These are phyloP conservation scores for Pluvialis apricaria DNA, from an alignment of 2,113 vertebrate genomes.

Conservation along the genomic window DNA sequence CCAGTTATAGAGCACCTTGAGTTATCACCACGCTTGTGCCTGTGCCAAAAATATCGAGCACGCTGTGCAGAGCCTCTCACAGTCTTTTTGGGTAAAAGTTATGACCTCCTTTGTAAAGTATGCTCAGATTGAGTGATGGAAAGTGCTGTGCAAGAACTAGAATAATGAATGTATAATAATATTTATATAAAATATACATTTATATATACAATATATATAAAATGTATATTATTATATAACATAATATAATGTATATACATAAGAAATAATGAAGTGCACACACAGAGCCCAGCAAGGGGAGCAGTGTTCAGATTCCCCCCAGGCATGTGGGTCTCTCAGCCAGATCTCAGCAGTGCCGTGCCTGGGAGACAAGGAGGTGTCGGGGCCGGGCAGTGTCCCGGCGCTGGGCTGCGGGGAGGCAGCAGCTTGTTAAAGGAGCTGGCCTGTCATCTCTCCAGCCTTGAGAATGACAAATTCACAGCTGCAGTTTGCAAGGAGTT, in stretches of 20 bases:
- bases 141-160: background rate
- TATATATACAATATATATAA: background rate
- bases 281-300: background rate
- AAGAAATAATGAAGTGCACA: background rate
- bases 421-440: background rate
- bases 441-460: background rate
- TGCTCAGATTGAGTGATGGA: background rate
- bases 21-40: background rate
- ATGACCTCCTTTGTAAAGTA: background rate
- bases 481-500: background rate
- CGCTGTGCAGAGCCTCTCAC: background rate
- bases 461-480: background rate
- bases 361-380: rapidly evolving
- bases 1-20: background rate
- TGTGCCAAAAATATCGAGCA: background rate
- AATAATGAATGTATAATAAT: background rate
- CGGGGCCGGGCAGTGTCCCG: background rate
- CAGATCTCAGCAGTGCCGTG: rapidly evolving
- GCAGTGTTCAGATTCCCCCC: background rate
- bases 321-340: background rate
- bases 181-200: background rate
- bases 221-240: background rate
- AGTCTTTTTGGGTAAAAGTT: background rate
- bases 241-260: background rate
- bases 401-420: background rate